Evolutionary conservation across 2,888 invertebrate species (phyloP).

Genomic region (Formica aserva): DNA sequence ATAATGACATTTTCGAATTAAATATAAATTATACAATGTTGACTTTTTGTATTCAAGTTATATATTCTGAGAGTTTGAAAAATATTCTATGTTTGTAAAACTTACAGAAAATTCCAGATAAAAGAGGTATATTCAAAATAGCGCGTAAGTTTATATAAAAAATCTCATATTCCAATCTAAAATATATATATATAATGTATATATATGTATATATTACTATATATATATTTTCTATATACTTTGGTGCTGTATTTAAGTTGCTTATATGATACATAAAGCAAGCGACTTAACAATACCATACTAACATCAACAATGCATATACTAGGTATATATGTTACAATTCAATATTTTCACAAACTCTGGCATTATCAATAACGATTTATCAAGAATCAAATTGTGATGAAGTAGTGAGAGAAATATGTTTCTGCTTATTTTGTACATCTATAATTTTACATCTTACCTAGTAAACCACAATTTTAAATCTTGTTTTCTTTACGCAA

Average conservation of each 20-base stretch:
- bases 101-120: slow-evolving; percentile 67
- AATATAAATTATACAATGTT: slow-evolving; percentile 50
- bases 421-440: slow-evolving; percentile 22
- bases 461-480: slow-evolving; percentile 2
- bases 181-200: slow-evolving; percentile 11
- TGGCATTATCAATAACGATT: slow-evolving; percentile 47
- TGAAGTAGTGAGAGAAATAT: slow-evolving; percentile 41
- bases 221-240: slow-evolving; percentile 28
- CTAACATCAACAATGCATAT: slow-evolving; percentile 36
- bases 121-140: slow-evolving; percentile 70
- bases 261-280: slow-evolving; percentile 47
- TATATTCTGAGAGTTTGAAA: slow-evolving; percentile 49
- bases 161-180: slow-evolving; percentile 51
- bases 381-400: slow-evolving; percentile 28
- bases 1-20: slow-evolving; percentile 53
- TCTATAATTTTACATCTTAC: slow-evolving; percentile 35
- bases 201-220: slow-evolving; percentile 1
- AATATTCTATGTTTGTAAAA: slow-evolving; percentile 47
- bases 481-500: neutral
- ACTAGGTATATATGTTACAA: slow-evolving; percentile 57
- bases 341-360: slow-evolving; percentile 61
- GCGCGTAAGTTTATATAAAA: slow-evolving; percentile 63
- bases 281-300: slow-evolving; percentile 42
- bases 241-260: slow-evolving; percentile 38
- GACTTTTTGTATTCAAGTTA: slow-evolving; percentile 42